Evolutionary conservation across 2,888 invertebrate genomes (phyloP).

Genomic region (Lamproptera curius): DNA sequence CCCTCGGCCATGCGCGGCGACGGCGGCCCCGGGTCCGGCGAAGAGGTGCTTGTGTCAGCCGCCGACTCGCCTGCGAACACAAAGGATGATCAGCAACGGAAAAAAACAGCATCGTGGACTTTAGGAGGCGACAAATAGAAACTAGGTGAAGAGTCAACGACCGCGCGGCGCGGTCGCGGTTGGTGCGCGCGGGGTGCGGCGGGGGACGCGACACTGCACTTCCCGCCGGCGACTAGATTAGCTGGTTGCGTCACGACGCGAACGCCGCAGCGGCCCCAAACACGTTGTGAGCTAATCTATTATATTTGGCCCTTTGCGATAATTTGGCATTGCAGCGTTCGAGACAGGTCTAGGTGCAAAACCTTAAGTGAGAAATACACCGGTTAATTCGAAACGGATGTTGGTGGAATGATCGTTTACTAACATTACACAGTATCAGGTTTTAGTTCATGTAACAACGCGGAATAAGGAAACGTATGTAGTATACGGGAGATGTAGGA

Average conservation of each 20-base stretch:
- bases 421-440: too few species aligned
- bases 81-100: conserved; percentile 50
- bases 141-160: conserved; percentile 77
- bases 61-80: conserved; percentile 88
- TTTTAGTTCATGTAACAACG: conserved; percentile 41
- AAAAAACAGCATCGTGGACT: conserved; percentile 61
- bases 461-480: conserved; percentile 41
- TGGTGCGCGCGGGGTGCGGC: conserved; percentile 58
- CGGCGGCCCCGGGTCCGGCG: conserved; percentile 91
- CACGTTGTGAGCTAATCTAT: conserved; percentile 50
- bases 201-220: conserved; percentile 78
- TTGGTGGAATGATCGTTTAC: too few species aligned
- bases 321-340: neutral
- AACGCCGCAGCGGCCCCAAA: conserved; percentile 48
- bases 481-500: conserved; percentile 54
- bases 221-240: conserved; percentile 77
- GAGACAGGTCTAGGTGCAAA: conserved; percentile 20
- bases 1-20: conserved; percentile 88
- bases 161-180: conserved; percentile 67
- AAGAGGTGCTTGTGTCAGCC: conserved; percentile 95
- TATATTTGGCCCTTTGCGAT: conserved; percentile 32
- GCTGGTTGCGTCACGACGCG: conserved; percentile 73
- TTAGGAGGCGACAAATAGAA: conserved; percentile 70
- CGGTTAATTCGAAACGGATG: neutral
- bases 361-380: neutral